Evolutionary conservation across 2,797 vertebrate genomes (phyloP), one percentile per base, ranked within the genome.

Genomic region (Neopelma chrysocephalum): DNA sequence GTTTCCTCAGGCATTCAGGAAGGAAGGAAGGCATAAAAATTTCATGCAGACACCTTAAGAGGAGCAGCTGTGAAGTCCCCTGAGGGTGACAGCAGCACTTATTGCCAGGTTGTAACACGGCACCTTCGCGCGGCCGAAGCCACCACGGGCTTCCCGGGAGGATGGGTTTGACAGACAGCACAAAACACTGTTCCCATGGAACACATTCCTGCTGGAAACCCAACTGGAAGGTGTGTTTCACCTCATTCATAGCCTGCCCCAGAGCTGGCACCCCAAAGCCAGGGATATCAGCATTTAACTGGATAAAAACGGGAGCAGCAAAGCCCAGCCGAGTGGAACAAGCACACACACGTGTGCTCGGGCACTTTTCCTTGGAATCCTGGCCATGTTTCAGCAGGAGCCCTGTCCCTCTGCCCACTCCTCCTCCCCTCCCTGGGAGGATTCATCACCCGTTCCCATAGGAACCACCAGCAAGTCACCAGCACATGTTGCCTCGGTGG

Each of bases 111-210:
- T 68, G 32, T 12, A 16, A 17, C 0, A 1, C 27, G 51, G 32
- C 6, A 3, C 21, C 38, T 54, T 11, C 40, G 65, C 32, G 17
- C 7, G 53, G 70, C 51, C 2, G 0, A 71, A 20, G 40, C 9
- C 20, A 3, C 48, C 22, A 2, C 0, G 0, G 0, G 47, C 26
- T 10, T 76, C 40, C 51, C 10, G 0, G 5, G 45, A 29, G 73
- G 70, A 38, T 43, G 53, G 23, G 15, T 56, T 5, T 54, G 78
- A 42, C 57, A 51, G 38, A 65, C 14, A 84, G 43, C 9, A 34
- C 38, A 17, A 43, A 80, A 66, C 3, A 0, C 8, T 10, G 38
- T 8, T 45, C 64, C 87, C 86, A 31, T 1, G 7, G n/a, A 12
- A 29, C 6, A 10, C 1, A 5, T 51, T n/a, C 57, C 70, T 64